These are phyloP conservation scores for Zaprionus kolodkinae DNA, from an alignment of 1,140 invertebrate species.

Conservation along the genomic window DNA sequence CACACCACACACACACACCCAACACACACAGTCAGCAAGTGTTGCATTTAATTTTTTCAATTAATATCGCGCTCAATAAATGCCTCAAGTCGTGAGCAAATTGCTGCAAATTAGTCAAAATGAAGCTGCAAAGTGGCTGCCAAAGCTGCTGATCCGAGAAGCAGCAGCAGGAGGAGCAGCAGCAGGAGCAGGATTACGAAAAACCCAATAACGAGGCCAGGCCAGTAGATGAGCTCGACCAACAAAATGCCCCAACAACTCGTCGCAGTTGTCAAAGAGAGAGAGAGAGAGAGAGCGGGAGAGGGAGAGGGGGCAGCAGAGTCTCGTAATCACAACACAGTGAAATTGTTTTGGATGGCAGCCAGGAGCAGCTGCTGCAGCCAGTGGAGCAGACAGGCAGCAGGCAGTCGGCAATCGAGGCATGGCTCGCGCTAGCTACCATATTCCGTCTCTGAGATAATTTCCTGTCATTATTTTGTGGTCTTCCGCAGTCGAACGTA, in stretches of 20 bases:
- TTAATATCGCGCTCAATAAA: slow-evolving; percentile 43
- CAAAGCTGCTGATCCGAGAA: not conserved
- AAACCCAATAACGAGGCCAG: slow-evolving; percentile 41
- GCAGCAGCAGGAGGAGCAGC: not conserved
- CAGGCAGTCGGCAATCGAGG: not conserved
- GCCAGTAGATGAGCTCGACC: not conserved
- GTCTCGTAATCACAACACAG: slow-evolving; percentile 65
- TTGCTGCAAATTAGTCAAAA: slow-evolving; percentile 48
- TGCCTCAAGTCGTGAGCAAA: slow-evolving; percentile 31
- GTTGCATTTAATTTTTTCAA: slow-evolving; percentile 70
- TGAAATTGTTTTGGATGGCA: slow-evolving; percentile 78
- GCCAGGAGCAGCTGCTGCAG: slow-evolving; percentile 36
- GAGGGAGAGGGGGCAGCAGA: not conserved
- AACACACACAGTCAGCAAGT: not conserved
- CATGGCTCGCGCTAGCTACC: slow-evolving; percentile 35
- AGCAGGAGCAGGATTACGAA: slow-evolving; percentile 22
- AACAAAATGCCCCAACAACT: not conserved
- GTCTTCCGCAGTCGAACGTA: slow-evolving; percentile 80
- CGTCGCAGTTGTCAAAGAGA: slow-evolving; percentile 44
- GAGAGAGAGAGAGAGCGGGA: not conserved
- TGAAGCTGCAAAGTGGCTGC: slow-evolving; percentile 19
- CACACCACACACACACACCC: not conserved
- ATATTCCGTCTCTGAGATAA: slow-evolving; percentile 73
- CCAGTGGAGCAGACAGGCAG: slow-evolving; percentile 7
- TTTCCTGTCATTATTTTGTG: slow-evolving; percentile 83